These are phyloP conservation scores for Tapirus terrestris DNA, from an alignment of 2,113 vertebrate genomes.

Conservation along the genomic window DNA sequence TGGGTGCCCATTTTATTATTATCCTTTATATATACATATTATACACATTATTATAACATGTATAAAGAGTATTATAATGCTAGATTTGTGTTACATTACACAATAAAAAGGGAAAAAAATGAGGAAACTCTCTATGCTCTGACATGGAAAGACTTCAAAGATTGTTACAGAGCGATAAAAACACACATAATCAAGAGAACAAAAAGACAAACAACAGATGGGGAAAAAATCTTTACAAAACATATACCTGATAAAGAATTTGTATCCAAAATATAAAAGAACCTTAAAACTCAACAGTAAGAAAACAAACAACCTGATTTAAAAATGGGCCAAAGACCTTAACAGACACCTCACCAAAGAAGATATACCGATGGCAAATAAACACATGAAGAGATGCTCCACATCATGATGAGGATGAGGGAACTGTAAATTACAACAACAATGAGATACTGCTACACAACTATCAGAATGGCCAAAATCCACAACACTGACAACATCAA, in stretches of 20 bases:
- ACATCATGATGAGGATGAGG: not conserved
- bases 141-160: slow-evolving; percentile 4
- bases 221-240: not conserved
- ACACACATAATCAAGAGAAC: not conserved
- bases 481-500: not conserved
- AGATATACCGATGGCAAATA: not conserved
- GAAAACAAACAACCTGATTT: not conserved
- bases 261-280: not conserved
- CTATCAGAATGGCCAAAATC: not conserved
- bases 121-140: not conserved
- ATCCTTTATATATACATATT: not conserved
- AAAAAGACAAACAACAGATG: not conserved
- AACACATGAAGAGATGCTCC: not conserved
- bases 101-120: not conserved
- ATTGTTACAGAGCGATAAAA: not conserved
- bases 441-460: not conserved
- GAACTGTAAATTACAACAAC: not conserved
- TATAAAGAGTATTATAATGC: not conserved
- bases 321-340: not conserved
- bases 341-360: not conserved
- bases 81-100: not conserved
- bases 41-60: not conserved
- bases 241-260: not conserved
- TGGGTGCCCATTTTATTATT: not conserved
- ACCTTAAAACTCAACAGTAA: not conserved